Conservation (phyloP, 1,140 invertebrate species). For the Piezodorus guildinii region DNA sequence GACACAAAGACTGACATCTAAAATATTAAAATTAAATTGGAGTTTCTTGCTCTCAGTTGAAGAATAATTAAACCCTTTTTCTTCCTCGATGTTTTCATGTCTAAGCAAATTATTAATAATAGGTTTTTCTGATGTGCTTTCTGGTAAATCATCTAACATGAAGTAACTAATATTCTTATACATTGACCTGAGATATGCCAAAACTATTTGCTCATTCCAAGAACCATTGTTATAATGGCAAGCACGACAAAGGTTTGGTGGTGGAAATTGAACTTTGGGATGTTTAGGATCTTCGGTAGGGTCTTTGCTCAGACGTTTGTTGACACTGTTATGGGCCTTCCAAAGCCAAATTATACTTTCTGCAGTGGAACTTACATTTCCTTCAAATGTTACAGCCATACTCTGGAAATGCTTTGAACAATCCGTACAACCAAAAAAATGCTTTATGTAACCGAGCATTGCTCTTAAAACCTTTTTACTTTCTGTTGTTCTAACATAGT, state of each 20-base stretch:
- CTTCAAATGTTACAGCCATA: slow-evolving; percentile 61
- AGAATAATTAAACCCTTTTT: slow-evolving; percentile 5
- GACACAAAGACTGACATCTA: slow-evolving; percentile 64
- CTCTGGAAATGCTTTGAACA: slow-evolving; percentile 76
- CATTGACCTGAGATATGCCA: slow-evolving; percentile 60
- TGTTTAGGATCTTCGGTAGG: slow-evolving; percentile 78
- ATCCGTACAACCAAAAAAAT: slow-evolving; percentile 89
- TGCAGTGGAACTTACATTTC: slow-evolving; percentile 51
- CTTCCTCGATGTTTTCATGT: slow-evolving; percentile 30
- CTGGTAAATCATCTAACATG: slow-evolving; percentile 13
- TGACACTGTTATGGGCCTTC: slow-evolving; percentile 89
- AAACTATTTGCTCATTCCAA: slow-evolving; percentile 59
- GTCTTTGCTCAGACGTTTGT: slow-evolving; percentile 73
- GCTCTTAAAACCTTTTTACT: slow-evolving; percentile 58
- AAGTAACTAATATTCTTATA: slow-evolving; percentile 42
- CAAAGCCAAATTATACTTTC: slow-evolving; percentile 87
- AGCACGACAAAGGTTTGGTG: slow-evolving; percentile 47
- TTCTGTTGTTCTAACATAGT: slow-evolving; percentile 34
- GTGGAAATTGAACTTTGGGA: slow-evolving; percentile 87
- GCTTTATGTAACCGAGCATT: slow-evolving; percentile 78
- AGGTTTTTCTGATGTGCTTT: slow-evolving; percentile 20
- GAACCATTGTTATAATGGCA: slow-evolving; percentile 48
- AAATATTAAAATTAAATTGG: slow-evolving; percentile 45
- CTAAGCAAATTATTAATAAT: slow-evolving; percentile 28
- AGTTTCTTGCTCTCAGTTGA: slow-evolving; percentile 26